phyloP scores from a whole-genome alignment of 1,140 invertebrate species.

The Anoplolepis gracilipes region DNA sequence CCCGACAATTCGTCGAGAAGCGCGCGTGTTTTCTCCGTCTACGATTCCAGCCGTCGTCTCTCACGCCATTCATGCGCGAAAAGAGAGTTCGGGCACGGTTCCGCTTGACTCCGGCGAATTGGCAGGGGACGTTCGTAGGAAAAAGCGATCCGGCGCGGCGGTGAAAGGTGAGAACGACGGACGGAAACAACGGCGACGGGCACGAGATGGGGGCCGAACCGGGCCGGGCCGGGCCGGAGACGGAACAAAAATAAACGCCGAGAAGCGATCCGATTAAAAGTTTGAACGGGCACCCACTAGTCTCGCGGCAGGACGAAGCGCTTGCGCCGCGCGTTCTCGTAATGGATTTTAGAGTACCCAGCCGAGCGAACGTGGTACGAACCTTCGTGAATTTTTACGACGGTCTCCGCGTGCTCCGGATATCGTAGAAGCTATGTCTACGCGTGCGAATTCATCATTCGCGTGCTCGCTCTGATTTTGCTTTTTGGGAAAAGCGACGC shows the following conservation, averaged over 20 bases:
- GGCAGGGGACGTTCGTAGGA: constrained; percentile 6
- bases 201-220: constrained; percentile 2
- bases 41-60: constrained; percentile 13
- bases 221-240: constrained; percentile 4
- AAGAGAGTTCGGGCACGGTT: constrained; percentile 19
- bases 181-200: constrained; percentile 10
- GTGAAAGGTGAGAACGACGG: constrained; percentile 37
- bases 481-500: neutral
- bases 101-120: constrained; percentile 31
- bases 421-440: constrained; percentile 26
- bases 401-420: constrained; percentile 55
- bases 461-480: neutral
- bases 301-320: constrained; percentile 65
- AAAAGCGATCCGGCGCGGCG: constrained; percentile 19
- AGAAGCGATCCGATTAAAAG: constrained; percentile 78
- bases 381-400: constrained; percentile 74
- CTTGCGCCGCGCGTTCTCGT: constrained; percentile 75
- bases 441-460: constrained; percentile 5
- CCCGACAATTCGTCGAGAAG: constrained; percentile 19
- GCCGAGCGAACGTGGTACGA: constrained; percentile 49
- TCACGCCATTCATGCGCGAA: constrained; percentile 30
- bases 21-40: neutral
- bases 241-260: constrained; percentile 64
- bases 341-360: constrained; percentile 83
- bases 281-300: constrained; percentile 66